Base-by-base conservation (phyloP, 53 echinoderm and acorn worm genomes). In the Stichopus horrens region DNA sequence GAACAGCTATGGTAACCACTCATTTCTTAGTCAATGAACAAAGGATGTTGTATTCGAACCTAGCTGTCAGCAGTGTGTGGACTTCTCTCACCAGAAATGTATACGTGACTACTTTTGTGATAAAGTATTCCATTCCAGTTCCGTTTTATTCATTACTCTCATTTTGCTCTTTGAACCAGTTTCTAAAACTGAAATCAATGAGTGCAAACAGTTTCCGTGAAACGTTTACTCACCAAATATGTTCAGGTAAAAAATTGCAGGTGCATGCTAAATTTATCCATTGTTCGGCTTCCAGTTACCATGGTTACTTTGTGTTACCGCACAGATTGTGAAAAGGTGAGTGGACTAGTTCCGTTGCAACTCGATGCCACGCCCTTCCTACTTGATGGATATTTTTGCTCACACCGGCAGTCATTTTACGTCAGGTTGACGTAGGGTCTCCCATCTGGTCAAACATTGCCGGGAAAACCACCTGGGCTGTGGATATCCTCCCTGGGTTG, bases 151-250 rank as follows among this genome's bases (percentile, higher is more conserved):
- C 13, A 67, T n/a, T 1, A 16, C 18, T 37, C 18, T 71, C 71
- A 13, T 71, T 71, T 13, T 71, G 71, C 71, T 71, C 71, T 71
- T 71, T 71, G 71, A 16, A 71, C 71, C 71, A 71, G 71, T 71
- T 71, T 71, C 19, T 16, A 71, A 71, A 71, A 18, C 71, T 7
- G n/a, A 71, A 19, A 71, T 71, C 71, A 71, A 71, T 71, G 18
- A 71, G 14, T 71, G 71, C 71, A 71, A 71, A 71, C 18, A 71
- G 71, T 71, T 71, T 71, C 71, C 19, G 71, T 18, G 71, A 71
- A 71, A 71, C 18, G 71, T 71, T 71, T 71, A 71, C 71, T 71
- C 19, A 7, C 19, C 71, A 13, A 18, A 71, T 71, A 71, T 71
- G 14, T 71, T 16, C 71, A 21, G 20, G 5, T 16, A 5, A 21